Evolutionary conservation across 2,113 vertebrate genomes (phyloP).

Genomic region (cattle (Bos taurus)): DNA sequence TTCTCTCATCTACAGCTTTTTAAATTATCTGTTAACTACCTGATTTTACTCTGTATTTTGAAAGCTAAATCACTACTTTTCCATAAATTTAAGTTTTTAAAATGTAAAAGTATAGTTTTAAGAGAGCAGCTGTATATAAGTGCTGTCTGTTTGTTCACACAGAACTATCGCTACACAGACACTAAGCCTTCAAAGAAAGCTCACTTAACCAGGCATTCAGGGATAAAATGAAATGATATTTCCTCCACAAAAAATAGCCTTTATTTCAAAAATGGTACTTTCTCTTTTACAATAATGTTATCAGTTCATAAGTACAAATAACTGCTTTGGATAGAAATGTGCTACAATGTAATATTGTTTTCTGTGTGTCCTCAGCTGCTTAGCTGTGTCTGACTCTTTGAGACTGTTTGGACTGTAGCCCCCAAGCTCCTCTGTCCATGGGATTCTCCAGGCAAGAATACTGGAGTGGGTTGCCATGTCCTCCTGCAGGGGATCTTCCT

Average conservation of each 20-base stretch:
- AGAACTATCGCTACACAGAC: background rate
- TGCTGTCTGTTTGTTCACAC: background rate
- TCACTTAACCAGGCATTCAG: background rate
- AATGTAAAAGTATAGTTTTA: background rate
- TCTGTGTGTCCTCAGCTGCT: background rate
- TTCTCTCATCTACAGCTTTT: background rate
- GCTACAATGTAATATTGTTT: background rate
- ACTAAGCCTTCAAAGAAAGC: background rate
- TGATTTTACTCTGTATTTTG: constrained; percentile 1
- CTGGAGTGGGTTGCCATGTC: background rate
- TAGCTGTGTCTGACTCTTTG: background rate
- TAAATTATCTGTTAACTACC: background rate
- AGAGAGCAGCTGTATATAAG: background rate
- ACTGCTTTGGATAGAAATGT: background rate
- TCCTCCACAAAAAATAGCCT: background rate
- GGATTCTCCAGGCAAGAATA: background rate
- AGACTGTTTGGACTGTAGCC: background rate
- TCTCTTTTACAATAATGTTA: background rate
- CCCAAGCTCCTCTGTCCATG: background rate
- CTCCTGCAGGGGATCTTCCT: background rate
- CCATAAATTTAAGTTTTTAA: background rate
- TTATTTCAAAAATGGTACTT: background rate
- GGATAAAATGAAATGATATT: background rate
- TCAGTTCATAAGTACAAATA: background rate
- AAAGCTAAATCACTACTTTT: background rate